These are phyloP conservation scores for Drosophila orosa DNA, from an alignment of 1,140 invertebrate species.

Conservation along the genomic window DNA sequence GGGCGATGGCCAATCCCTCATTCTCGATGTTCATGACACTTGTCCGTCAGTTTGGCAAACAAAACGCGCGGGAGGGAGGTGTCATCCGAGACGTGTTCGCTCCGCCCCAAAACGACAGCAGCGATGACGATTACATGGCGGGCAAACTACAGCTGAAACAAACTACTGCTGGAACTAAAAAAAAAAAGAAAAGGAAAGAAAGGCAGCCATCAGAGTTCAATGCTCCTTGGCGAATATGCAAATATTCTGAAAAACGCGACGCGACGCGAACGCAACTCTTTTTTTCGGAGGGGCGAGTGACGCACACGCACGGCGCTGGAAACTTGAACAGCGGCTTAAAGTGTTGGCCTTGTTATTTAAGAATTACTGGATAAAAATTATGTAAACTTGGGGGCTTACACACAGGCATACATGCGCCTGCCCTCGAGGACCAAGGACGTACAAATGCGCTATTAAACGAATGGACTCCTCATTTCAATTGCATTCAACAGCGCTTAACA, in stretches of 20 bases:
- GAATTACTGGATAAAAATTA: conserved; percentile 69
- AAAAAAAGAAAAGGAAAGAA: conserved; percentile 15
- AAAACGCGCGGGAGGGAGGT: conserved; percentile 47
- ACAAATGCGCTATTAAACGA: conserved; percentile 32
- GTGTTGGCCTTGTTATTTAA: conserved; percentile 70
- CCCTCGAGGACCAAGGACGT: conserved; percentile 15
- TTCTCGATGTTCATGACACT: conserved; percentile 69
- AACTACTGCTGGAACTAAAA: conserved; percentile 49
- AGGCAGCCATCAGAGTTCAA: conserved; percentile 57
- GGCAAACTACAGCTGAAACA: conserved; percentile 25
- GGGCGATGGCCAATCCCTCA: conserved; percentile 57
- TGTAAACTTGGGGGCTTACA: conserved; percentile 67
- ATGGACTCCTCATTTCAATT: conserved; percentile 61
- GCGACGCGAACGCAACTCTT: conserved; percentile 44
- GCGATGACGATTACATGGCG: conserved; percentile 37
- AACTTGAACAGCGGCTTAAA: conserved; percentile 60
- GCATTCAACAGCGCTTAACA: conserved; percentile 73
- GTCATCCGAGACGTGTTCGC: conserved; percentile 74
- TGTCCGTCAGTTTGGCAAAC: conserved; percentile 74
- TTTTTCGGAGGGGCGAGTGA: not conserved
- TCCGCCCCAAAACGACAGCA: conserved; percentile 46
- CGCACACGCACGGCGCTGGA: conserved; percentile 52
- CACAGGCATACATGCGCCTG: conserved; percentile 31
- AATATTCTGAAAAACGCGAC: conserved; percentile 46
- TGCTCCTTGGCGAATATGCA: conserved; percentile 73